Conservation (phyloP, 2,888 invertebrate species). For the Mythimna pallens region DNA sequence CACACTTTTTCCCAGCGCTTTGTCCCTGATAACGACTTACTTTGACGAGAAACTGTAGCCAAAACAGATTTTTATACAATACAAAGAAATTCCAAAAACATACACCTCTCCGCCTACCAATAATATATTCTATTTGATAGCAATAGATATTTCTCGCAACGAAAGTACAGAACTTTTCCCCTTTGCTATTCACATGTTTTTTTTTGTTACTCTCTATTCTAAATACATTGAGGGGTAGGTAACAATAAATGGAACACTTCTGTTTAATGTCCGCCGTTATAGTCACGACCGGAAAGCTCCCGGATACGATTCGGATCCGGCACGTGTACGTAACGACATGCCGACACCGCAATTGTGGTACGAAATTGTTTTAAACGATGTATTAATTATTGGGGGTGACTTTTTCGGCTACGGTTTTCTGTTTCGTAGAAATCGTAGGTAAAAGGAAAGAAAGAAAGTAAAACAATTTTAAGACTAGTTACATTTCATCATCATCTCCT, state of each 20-base stretch:
- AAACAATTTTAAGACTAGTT: too few species aligned
- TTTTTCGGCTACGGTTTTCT: constrained; percentile 29
- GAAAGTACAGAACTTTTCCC: constrained; percentile 36
- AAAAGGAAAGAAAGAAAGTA: too few species aligned
- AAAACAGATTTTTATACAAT: too few species aligned
- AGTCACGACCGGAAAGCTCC: constrained; percentile 62
- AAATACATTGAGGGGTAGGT: constrained; percentile 61
- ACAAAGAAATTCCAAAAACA: constrained; percentile 4
- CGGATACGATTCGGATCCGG: constrained; percentile 64
- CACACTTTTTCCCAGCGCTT: neutral
- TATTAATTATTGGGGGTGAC: constrained; percentile 52
- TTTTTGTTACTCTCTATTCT: constrained; percentile 48
- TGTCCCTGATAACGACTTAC: neutral
- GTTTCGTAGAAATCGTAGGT: constrained; percentile 1
- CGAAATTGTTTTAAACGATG: constrained; percentile 63
- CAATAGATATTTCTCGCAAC: constrained; percentile 45
- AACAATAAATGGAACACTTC: constrained; percentile 63
- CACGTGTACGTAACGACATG: constrained; percentile 67
- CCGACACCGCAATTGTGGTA: constrained; percentile 58
- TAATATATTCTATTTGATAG: constrained; percentile 50
- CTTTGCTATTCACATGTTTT: constrained; percentile 43
- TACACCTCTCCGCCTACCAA: constrained; percentile 8
- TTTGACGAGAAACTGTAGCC: too few species aligned
- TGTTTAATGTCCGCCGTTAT: constrained; percentile 58
- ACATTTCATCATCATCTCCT: too few species aligned